phyloP scores from a whole-genome alignment of 2,113 vertebrate genomes.

The Platysteira castanea region DNA sequence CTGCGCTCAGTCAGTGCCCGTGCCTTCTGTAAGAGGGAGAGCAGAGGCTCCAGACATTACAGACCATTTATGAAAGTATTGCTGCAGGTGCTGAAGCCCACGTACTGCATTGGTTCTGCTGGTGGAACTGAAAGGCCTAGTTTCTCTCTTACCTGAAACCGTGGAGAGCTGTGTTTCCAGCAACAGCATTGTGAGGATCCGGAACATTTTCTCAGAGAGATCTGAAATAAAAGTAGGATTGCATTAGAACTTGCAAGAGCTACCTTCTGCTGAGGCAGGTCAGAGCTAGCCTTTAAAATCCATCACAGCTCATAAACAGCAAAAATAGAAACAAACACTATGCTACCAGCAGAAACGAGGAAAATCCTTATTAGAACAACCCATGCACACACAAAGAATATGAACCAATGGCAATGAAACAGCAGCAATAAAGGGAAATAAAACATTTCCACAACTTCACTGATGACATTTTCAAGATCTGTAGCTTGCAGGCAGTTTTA shows the following conservation, averaged over 20 bases:
- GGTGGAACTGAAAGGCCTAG: background rate
- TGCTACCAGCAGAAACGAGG: background rate
- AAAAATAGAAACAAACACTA: background rate
- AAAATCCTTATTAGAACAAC: background rate
- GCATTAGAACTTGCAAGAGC: background rate
- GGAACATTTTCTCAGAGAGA: slow-evolving; percentile 41
- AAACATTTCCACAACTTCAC: background rate
- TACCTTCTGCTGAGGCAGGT: background rate
- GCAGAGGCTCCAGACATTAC: background rate
- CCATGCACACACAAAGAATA: background rate
- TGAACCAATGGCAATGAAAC: background rate
- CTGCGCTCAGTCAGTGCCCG: background rate
- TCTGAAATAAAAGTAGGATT: slow-evolving; percentile 42
- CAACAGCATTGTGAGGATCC: background rate
- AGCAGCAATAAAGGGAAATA: background rate
- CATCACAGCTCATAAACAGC: background rate
- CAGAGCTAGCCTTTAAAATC: background rate
- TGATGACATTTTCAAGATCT: background rate
- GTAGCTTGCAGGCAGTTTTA: background rate
- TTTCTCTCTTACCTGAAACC: slow-evolving; percentile 41
- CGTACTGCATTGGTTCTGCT: background rate
- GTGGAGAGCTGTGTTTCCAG: slow-evolving; percentile 14
- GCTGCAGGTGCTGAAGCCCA: background rate
- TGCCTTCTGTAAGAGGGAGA: background rate
- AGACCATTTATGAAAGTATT: background rate